Conservation (phyloP, 2,113 vertebrate species). For the Ondatra zibethicus region DNA sequence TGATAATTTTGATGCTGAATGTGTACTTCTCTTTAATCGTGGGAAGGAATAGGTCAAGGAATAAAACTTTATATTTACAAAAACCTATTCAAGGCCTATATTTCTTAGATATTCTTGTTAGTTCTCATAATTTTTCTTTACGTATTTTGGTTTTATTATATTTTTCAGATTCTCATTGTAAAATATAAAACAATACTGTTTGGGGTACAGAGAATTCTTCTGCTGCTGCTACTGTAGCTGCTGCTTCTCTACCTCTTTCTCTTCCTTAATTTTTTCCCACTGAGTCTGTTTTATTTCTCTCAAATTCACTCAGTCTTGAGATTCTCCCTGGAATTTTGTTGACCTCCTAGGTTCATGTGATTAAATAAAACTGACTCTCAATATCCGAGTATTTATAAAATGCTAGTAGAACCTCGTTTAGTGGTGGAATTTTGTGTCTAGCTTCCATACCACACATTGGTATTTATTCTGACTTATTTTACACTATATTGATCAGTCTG, state of each 20-base stretch:
- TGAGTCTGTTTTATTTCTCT: not conserved
- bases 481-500: not conserved
- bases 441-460: not conserved
- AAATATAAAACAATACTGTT: not conserved
- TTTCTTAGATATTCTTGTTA: not conserved
- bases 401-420: not conserved
- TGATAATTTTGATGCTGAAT: not conserved
- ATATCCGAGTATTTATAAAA: not conserved
- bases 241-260: not conserved
- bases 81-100: accelerated
- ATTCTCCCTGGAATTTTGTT: not conserved
- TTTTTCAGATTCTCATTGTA: not conserved
- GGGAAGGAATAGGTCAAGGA: conserved; percentile 6
- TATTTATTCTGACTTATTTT: not conserved
- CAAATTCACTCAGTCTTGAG: not conserved
- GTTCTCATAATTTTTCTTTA: conserved; percentile 39
- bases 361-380: not conserved
- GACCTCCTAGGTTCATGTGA: not conserved
- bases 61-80: not conserved
- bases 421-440: not conserved
- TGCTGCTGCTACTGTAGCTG: no score
- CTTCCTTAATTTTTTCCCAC: not conserved
- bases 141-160: not conserved
- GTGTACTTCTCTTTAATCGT: conserved; percentile 27
- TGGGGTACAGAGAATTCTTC: not conserved